Percentiles rank a stretch among this genome's conserved stretches.
These are phyloP conservation scores for Brachypodius melanocephalos DNA, from an alignment of 2,113 vertebrate species.

Conservation along the genomic window DNA sequence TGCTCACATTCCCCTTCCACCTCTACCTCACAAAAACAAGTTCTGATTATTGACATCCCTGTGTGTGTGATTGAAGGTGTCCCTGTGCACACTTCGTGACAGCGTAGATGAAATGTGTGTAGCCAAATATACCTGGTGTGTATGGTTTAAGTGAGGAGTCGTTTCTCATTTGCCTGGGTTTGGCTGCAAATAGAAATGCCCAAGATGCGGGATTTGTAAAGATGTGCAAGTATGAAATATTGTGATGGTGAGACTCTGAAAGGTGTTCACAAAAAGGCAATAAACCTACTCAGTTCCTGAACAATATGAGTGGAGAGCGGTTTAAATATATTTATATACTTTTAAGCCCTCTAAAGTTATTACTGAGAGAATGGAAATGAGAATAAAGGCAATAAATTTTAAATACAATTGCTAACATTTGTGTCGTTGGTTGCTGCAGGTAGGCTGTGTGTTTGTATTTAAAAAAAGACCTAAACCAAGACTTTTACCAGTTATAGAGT, in stretches of 20 bases:
- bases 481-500: background rate
- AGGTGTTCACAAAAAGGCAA: background rate
- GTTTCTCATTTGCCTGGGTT: background rate
- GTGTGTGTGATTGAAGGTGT: background rate
- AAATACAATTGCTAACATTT: background rate
- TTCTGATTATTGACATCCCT: background rate
- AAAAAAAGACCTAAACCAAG: background rate
- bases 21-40: background rate
- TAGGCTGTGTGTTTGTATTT: background rate
- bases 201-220: background rate
- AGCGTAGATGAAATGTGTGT: background rate
- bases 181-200: background rate
- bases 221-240: background rate
- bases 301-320: background rate
- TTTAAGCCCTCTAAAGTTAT: background rate
- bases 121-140: background rate
- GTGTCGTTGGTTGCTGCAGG: background rate
- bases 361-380: background rate
- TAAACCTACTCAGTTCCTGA: background rate
- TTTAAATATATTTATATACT: background rate
- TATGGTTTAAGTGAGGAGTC: background rate
- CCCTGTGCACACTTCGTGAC: background rate
- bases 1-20: background rate
- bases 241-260: background rate
- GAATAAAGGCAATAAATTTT: background rate